Percentiles rank a stretch among this genome's conserved stretches.
Conservation (phyloP, 2,113 vertebrate species). For the Geococcyx californianus region DNA sequence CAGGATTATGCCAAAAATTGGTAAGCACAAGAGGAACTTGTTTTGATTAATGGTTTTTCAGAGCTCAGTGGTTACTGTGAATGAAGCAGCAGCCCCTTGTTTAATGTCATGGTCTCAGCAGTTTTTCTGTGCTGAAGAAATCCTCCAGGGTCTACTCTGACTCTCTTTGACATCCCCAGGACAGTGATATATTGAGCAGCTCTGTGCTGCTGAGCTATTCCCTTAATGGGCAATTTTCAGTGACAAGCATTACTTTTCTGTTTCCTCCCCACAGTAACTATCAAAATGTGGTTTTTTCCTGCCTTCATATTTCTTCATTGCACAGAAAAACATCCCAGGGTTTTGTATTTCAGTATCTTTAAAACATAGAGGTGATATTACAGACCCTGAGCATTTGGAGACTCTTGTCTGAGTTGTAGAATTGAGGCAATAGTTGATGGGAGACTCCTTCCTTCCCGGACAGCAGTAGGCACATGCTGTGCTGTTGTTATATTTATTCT, state of each 20-base stretch:
- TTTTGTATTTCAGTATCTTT: background rate
- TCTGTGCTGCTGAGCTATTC: background rate
- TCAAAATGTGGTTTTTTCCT: background rate
- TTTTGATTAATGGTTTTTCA: background rate
- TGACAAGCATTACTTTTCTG: background rate
- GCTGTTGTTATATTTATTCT: background rate
- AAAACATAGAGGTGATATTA: fast-evolving
- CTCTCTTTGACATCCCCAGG: background rate
- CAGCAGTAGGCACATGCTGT: background rate
- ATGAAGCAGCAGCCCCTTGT: background rate
- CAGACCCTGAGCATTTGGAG: background rate
- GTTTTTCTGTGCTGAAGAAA: background rate
- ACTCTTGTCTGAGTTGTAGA: background rate
- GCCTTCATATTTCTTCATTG: background rate
- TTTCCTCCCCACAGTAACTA: background rate
- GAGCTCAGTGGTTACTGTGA: background rate
- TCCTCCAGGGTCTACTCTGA: background rate
- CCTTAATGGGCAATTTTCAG: background rate
- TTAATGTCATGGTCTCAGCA: background rate
- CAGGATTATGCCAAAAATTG: background rate
- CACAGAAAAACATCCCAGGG: background rate
- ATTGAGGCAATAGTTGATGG: background rate
- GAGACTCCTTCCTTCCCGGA: background rate
- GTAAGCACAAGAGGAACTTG: background rate
- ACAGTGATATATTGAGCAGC: background rate